phyloP scores from a whole-genome alignment of 2,797 vertebrate species.

The Diglossa cyanea region DNA sequence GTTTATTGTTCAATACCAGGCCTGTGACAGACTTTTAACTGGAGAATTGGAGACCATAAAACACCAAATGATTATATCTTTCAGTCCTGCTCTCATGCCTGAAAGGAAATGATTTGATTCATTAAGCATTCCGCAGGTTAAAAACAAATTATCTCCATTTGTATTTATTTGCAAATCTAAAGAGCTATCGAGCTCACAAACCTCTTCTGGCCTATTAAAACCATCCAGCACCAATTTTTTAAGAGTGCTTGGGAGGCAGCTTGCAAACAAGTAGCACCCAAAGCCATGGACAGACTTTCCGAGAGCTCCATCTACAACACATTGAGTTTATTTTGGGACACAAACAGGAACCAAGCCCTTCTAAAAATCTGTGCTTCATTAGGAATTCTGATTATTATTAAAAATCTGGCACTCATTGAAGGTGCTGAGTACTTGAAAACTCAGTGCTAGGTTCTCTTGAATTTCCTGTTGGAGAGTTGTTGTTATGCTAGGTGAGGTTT shows the following conservation, averaged over 20 bases:
- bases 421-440: constrained; percentile 28
- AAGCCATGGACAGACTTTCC: constrained; percentile 7
- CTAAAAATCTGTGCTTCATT: constrained; percentile 26
- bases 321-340: not conserved
- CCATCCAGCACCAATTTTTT: constrained; percentile 14
- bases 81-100: not conserved
- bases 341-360: not conserved
- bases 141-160: constrained; percentile 35
- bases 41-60: constrained; percentile 51
- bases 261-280: constrained; percentile 16
- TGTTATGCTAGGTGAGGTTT: not conserved
- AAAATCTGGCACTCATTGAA: constrained; percentile 4
- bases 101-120: constrained; percentile 57
- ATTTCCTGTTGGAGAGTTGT: not conserved
- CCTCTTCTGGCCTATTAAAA: constrained; percentile 21
- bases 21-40: not conserved
- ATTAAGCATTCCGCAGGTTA: constrained; percentile 53
- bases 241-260: not conserved
- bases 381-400: constrained; percentile 32
- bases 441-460: not conserved
- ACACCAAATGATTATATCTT: constrained; percentile 2
- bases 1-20: not conserved
- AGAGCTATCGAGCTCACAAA: not conserved
- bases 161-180: constrained; percentile 49
- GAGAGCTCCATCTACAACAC: not conserved